These are phyloP conservation scores for Pseudochromis fuscus DNA, from an alignment of 2,797 vertebrate genomes.

Conservation along the genomic window DNA sequence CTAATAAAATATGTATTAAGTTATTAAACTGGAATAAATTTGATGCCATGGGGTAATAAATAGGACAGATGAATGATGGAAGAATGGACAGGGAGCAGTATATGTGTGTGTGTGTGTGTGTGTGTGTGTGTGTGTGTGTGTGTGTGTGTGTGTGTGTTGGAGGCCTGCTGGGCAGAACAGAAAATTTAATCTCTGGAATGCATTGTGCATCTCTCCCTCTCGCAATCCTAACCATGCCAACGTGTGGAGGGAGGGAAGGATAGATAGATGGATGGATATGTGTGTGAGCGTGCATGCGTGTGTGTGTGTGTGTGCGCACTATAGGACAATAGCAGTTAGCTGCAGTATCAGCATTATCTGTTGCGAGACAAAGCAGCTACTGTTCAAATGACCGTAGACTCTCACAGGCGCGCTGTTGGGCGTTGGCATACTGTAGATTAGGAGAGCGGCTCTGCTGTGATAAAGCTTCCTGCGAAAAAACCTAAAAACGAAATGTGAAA, in stretches of 20 bases:
- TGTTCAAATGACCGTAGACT: constrained; percentile 73
- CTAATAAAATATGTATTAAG: constrained; percentile 34
- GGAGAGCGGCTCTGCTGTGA: constrained; percentile 12
- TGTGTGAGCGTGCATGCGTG: constrained; percentile 27
- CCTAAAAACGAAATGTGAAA: constrained; percentile 8
- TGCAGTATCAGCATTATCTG: constrained; percentile 82
- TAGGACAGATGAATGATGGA: constrained; percentile 38
- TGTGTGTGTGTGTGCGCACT: constrained; percentile 15
- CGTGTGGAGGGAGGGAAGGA: constrained; percentile 59
- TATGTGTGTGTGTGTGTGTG: constrained; percentile 23
- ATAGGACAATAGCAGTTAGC: constrained; percentile 80
- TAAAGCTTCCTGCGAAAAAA: constrained; percentile 30
- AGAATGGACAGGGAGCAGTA: constrained; percentile 1
- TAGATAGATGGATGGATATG: constrained; percentile 21
- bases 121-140: constrained; percentile 28
- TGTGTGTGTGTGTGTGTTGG: constrained; percentile 38
- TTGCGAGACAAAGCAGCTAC: constrained; percentile 79
- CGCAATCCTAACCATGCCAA: constrained; percentile 68
- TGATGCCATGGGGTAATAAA: constrained; percentile 29
- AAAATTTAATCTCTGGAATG: constrained; percentile 83
- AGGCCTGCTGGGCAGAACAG: constrained; percentile 67
- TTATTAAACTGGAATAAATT: constrained; percentile 26
- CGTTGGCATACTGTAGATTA: constrained; percentile 58
- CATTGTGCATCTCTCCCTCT: constrained; percentile 78
- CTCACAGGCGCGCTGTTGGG: constrained; percentile 59